Conservation (phyloP, 2,113 vertebrate species). For the Shinisaurus crocodilurus region DNA sequence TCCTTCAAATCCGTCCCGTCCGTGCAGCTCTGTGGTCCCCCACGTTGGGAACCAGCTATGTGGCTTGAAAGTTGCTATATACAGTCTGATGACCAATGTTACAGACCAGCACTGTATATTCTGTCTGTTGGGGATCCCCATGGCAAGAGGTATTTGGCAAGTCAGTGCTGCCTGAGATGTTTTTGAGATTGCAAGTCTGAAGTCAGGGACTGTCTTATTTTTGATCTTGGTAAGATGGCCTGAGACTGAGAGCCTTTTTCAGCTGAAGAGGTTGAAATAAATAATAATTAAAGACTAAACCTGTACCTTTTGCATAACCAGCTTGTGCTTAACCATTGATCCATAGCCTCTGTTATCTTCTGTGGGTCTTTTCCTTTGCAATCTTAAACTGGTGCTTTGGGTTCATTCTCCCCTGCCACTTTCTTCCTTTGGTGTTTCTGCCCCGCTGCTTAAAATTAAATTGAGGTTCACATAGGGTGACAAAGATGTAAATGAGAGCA, state of each 20-base stretch:
- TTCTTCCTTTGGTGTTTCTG: background rate
- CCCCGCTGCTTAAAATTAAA: background rate
- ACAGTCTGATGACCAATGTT: background rate
- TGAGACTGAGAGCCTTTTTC: background rate
- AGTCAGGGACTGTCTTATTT: background rate
- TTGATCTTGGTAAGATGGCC: background rate
- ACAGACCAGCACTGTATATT: background rate
- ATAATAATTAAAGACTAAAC: background rate
- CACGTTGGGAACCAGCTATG: background rate
- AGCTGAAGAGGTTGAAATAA: background rate
- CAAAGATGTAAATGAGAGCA: background rate
- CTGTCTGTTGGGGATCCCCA: background rate
- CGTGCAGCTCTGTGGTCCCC: background rate
- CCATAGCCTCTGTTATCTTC: background rate
- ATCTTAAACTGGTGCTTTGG: background rate
- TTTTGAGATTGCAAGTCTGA: background rate
- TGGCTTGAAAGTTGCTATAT: background rate
- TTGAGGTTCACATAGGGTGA: background rate
- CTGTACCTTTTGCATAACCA: background rate
- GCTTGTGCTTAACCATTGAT: background rate
- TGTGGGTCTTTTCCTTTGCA: background rate
- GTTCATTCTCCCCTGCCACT: too few relatives aligned
- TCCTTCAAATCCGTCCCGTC: background rate
- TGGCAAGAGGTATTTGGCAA: background rate
- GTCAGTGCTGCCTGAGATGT: too few relatives aligned